Base-by-base conservation (phyloP, 1,140 invertebrate species). In the Pachypeltis micranthus region DNA sequence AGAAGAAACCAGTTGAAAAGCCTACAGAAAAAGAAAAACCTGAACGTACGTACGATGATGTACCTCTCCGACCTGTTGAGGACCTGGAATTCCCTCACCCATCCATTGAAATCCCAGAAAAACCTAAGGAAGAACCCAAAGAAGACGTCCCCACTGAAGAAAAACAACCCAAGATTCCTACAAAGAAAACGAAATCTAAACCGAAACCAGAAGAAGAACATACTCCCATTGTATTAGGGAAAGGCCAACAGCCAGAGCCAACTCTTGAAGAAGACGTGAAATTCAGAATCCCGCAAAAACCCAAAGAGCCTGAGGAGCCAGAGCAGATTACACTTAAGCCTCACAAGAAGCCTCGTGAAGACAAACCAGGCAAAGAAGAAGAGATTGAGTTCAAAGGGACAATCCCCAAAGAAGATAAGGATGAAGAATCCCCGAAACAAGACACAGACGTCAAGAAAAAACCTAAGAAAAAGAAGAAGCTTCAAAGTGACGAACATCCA, bases 231-330 rank as follows among this genome's bases (percentile, higher is more conserved):
- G 23, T 21, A 16, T 67, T 81, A 1, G 73, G 72, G 1, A 72
- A 70, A 61, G 68, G 71, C 4, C 70, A 74, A 63, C 72, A 76
- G 61, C 70, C 72, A 55, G 63, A 69, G 28, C 60, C 70, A 61
- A 67, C 69, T 55, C 65, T 68, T 59, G 67, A 74, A 54, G 72
- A 77, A 67, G 71, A 76, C 64, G 68, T 78, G 2, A 67, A 70
- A 67, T 73, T 71, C 21, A 78, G 76, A 61, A 75, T 75, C 59
- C 73, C 77, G 51, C 72, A 69, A 74, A 73, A 65, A 65, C 71
- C 65, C 60, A 67, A 67, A 29, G 68, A 71, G 44, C 70, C 71
- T 54, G 71, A 70, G 64, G 55, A 70, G 56, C 66, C 67, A 0
- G 68, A 72, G 63, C 55, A 66, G 62, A 66, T 72, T 1, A 65